These are phyloP conservation scores for Antheraea pernyi DNA, from an alignment of 1,140 invertebrate species.

Conservation along the genomic window DNA sequence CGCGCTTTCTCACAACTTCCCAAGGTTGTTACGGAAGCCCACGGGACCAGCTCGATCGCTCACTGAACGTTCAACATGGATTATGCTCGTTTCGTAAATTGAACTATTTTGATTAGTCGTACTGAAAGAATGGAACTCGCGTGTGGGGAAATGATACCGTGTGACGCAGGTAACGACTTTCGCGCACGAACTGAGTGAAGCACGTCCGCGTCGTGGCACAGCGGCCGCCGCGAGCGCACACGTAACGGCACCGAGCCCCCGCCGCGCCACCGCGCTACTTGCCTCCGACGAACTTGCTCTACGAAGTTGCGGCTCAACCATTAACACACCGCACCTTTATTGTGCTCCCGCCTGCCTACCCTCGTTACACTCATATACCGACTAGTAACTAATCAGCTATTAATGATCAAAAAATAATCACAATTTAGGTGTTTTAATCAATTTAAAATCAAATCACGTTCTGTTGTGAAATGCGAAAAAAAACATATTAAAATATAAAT, in stretches of 20 bases:
- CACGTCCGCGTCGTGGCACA: slow-evolving; percentile 75
- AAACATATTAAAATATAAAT: too few relatives aligned
- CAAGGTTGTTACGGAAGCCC: slow-evolving; percentile 48
- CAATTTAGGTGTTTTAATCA: too few relatives aligned
- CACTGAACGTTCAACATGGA: slow-evolving; percentile 37
- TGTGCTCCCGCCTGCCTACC: slow-evolving; percentile 15
- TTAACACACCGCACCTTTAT: slow-evolving; percentile 13
- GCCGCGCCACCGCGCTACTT: slow-evolving; percentile 48
- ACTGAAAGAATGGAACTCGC: slow-evolving; percentile 48
- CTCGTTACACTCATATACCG: neutral
- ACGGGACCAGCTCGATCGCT: slow-evolving; percentile 27
- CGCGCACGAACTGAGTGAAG: slow-evolving; percentile 78
- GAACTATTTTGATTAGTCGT: slow-evolving; percentile 47
- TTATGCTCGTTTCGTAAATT: slow-evolving; percentile 34
- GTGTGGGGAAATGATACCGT: slow-evolving; percentile 65
- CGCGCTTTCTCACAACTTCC: slow-evolving; percentile 66
- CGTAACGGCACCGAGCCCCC: slow-evolving; percentile 69
- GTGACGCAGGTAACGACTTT: slow-evolving; percentile 75
- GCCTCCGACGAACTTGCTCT: slow-evolving; percentile 39
- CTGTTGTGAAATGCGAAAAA: too few relatives aligned
- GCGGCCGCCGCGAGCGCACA: slow-evolving; percentile 61
- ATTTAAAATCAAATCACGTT: too few relatives aligned
- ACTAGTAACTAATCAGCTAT: neutral
- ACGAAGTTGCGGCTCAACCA: slow-evolving; percentile 1
- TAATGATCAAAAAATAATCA: neutral